Percentiles rank a stretch among this genome's conserved stretches.
Conservation (phyloP, 1,140 invertebrate genomes). For the Macrotrachela quadricornifera region DNA sequence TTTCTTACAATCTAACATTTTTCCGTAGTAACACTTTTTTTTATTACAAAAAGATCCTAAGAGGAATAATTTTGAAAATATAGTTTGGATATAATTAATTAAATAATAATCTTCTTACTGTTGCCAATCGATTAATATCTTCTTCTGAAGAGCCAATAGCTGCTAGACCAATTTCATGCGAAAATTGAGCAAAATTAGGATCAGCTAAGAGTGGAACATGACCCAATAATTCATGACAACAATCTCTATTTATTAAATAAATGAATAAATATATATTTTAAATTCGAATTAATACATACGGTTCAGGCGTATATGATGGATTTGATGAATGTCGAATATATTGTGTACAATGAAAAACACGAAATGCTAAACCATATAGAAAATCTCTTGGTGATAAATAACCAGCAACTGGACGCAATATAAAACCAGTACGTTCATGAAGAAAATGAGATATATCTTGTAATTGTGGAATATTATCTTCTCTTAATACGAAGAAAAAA, state of each 20-base stretch:
- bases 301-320: conserved; percentile 90
- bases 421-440: conserved; percentile 64
- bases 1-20: no score
- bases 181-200: conserved; percentile 83
- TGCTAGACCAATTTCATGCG: conserved; percentile 77
- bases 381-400: conserved; percentile 44
- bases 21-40: no score
- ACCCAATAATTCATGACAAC: conserved; percentile 78
- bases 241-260: conserved; percentile 45
- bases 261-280: not conserved
- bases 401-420: conserved; percentile 70
- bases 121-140: conserved; percentile 71
- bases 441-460: conserved; percentile 84
- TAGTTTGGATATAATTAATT: no score
- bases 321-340: conserved; percentile 82
- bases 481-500: conserved; percentile 36
- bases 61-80: no score
- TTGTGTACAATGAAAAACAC: conserved; percentile 77
- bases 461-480: conserved; percentile 72
- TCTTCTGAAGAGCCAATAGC: conserved; percentile 75
- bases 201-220: conserved; percentile 87
- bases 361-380: conserved; percentile 19
- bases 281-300: conserved; percentile 44
- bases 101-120: conserved; percentile 37
- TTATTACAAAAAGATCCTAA: no score